These are phyloP conservation scores for Heliconius himera DNA, from an alignment of 1,140 invertebrate species.

Conservation along the genomic window DNA sequence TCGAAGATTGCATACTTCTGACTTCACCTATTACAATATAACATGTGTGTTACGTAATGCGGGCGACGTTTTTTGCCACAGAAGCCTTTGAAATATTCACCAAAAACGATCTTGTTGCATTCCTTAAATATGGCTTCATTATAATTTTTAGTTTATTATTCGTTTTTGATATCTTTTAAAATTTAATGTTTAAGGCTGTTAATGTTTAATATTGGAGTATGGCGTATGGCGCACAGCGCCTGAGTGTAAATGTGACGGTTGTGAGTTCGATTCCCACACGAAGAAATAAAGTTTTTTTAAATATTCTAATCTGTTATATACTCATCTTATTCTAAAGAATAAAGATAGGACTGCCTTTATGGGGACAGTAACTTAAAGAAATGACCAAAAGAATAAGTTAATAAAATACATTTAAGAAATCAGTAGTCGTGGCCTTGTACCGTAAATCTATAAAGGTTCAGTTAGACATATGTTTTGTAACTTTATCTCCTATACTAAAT, in stretches of 20 bases:
- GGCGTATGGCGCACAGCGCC: too few species aligned
- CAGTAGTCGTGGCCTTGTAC: not conserved
- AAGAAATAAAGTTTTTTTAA: not conserved
- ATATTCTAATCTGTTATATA: not conserved
- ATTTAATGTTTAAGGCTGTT: not conserved
- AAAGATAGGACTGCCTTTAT: not conserved
- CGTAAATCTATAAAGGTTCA: constrained; percentile 7
- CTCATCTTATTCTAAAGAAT: not conserved
- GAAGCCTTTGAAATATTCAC: constrained; percentile 20
- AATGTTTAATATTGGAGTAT: not conserved
- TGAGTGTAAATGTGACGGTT: too few species aligned
- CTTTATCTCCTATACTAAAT: not conserved
- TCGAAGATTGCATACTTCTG: constrained; percentile 11
- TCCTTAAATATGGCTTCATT: constrained; percentile 22
- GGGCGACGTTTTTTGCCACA: constrained; percentile 10
- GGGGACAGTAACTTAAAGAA: not conserved
- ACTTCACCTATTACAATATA: constrained; percentile 15
- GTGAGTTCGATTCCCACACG: too few species aligned
- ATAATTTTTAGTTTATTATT: not conserved
- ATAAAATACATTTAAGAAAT: not conserved
- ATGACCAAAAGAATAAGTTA: not conserved
- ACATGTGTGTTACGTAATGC: constrained; percentile 6
- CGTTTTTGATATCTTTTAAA: not conserved
- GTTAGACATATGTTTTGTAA: constrained; percentile 3
- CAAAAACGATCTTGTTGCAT: constrained; percentile 7